Evolutionary conservation across 2,113 vertebrate genomes (phyloP).

Genomic region (Psophia crepitans): DNA sequence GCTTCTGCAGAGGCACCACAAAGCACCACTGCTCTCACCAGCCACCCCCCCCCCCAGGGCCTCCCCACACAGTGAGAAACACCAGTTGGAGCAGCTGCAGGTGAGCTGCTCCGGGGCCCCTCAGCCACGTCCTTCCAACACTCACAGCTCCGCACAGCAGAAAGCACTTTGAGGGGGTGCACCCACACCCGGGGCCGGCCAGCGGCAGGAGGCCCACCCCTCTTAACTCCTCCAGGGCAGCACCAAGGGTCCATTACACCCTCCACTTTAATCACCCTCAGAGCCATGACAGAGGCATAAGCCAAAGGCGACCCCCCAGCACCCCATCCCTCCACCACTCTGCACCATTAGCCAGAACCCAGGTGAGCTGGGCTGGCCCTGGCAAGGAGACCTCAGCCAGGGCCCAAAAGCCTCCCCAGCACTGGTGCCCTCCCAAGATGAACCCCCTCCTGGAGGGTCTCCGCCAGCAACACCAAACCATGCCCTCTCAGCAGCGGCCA

Average conservation of each 20-base stretch:
- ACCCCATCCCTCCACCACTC: fast-evolving
- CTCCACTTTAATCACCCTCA: neutral
- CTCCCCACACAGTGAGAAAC: fast-evolving
- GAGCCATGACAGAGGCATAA: fast-evolving
- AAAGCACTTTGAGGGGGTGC: neutral
- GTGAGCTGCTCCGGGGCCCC: neutral
- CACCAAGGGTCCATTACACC: fast-evolving
- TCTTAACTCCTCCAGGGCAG: neutral
- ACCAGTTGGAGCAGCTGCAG: neutral
- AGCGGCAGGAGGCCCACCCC: neutral
- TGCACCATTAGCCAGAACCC: neutral
- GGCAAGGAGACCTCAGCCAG: neutral
- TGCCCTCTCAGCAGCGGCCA: neutral
- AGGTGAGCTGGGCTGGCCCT: neutral
- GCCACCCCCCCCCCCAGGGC: too few species aligned
- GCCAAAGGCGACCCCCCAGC: fast-evolving
- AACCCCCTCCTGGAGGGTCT: fast-evolving
- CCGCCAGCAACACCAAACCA: too few species aligned
- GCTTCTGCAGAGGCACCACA: neutral
- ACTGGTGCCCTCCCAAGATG: neutral
- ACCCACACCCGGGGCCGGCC: too few species aligned
- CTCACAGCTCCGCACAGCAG: neutral
- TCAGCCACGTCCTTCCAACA: too few species aligned
- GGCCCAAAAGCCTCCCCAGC: neutral
- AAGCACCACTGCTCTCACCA: neutral